phyloP scores from a whole-genome alignment of 2,113 vertebrate species.

The Guaruba guarouba region DNA sequence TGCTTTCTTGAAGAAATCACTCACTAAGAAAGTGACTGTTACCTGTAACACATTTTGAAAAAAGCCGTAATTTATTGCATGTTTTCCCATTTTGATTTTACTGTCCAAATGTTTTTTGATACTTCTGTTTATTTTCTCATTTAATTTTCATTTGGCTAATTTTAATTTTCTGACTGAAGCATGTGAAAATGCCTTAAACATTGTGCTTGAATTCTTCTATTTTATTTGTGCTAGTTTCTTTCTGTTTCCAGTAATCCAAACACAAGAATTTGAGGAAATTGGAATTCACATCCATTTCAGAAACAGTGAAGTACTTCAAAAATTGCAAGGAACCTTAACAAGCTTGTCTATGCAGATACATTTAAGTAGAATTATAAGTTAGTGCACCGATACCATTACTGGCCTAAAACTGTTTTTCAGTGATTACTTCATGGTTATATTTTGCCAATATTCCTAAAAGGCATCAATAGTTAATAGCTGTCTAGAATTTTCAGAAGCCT shows the following conservation, averaged over 20 bases:
- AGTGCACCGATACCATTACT: no score
- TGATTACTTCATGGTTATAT: not conserved
- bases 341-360: not conserved
- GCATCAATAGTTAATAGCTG: not conserved
- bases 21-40: not conserved
- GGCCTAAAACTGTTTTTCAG: not conserved
- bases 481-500: not conserved
- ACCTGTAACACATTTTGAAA: not conserved
- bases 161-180: not conserved
- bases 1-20: not conserved
- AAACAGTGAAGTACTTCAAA: not conserved
- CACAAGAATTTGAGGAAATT: not conserved
- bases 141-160: not conserved
- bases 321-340: not conserved
- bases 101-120: not conserved
- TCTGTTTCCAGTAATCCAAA: not conserved
- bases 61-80: not conserved
- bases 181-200: not conserved
- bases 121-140: not conserved
- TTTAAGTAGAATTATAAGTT: not conserved
- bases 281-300: not conserved
- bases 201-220: not conserved
- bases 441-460: not conserved
- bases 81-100: not conserved
- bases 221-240: not conserved